phyloP scores from a whole-genome alignment of 2,797 vertebrate species.

The Pipistrellus nathusii region DNA sequence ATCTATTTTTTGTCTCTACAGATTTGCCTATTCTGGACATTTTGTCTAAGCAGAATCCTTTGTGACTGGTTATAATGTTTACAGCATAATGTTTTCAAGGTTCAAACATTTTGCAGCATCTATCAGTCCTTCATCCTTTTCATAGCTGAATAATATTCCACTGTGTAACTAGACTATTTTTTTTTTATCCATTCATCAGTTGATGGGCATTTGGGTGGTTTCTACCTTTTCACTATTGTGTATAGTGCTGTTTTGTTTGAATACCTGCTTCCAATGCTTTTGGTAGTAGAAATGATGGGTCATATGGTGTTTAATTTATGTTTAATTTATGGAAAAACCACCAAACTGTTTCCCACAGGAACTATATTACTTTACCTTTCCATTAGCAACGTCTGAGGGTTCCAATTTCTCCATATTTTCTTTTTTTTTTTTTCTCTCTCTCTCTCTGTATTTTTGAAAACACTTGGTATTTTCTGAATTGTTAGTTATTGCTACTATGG shows the following conservation, averaged over 20 bases:
- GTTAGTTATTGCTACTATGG: background rate
- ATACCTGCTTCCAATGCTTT: background rate
- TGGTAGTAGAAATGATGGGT: background rate
- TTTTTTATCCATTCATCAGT: background rate
- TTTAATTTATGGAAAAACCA: slow-evolving; percentile 15
- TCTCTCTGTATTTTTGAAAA: background rate
- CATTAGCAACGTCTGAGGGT: background rate
- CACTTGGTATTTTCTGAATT: background rate
- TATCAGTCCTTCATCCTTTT: background rate
- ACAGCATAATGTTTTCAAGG: background rate
- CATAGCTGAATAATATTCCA: background rate
- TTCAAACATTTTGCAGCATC: background rate
- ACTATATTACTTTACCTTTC: background rate
- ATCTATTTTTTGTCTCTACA: background rate
- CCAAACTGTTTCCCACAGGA: slow-evolving; percentile 27
- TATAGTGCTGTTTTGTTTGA: slow-evolving; percentile 5
- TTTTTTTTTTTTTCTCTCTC: background rate
- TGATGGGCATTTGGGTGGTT: background rate
- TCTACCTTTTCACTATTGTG: background rate
- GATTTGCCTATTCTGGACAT: background rate
- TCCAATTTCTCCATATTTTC: background rate
- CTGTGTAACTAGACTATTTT: background rate
- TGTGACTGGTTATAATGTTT: background rate
- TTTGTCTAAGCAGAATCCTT: background rate
- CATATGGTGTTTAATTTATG: background rate